A percentile compares a stretch with the other conserved stretches of the same genome.
Conservation (phyloP, 2,113 vertebrate genomes). For the Eptesicus fuscus region DNA sequence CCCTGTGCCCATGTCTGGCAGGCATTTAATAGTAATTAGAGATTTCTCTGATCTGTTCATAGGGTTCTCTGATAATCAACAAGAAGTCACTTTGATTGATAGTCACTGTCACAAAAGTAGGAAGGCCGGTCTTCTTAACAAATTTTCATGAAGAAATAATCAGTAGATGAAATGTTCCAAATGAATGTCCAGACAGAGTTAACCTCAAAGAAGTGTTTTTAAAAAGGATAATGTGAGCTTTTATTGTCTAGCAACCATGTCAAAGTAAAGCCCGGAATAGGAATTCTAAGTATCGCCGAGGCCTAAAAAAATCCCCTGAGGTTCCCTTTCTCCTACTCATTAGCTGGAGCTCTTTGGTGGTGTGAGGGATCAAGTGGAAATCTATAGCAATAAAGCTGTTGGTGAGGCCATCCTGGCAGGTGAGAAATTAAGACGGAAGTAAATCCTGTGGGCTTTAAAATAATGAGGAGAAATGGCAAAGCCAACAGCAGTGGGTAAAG, state of each 20-base stretch:
- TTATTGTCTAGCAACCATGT: constrained; percentile 54
- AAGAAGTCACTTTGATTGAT: constrained; percentile 78
- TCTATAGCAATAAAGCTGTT: constrained; percentile 77
- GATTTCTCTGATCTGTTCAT: constrained; percentile 72
- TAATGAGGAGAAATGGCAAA: constrained; percentile 78
- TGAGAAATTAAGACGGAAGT: constrained; percentile 80
- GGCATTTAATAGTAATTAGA: constrained; percentile 80
- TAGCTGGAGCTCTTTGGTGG: constrained; percentile 69
- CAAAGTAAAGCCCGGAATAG: constrained; percentile 66
- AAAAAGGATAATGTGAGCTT: constrained; percentile 55
- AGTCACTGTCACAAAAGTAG: constrained; percentile 70
- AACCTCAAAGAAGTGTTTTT: constrained; percentile 64
- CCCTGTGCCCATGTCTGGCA: constrained; percentile 62
- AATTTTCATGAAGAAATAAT: constrained; percentile 72
- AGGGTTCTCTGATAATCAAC: constrained; percentile 73
- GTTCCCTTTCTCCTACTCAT: constrained; percentile 65
- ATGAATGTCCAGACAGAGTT: constrained; percentile 63
- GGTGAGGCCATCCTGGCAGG: constrained; percentile 66
- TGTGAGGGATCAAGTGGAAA: constrained; percentile 76
- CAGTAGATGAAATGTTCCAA: constrained; percentile 60
- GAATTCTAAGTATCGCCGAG: constrained; percentile 67
- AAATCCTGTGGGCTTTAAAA: constrained; percentile 77
- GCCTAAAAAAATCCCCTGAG: constrained; percentile 63
- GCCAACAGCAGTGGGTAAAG: constrained; percentile 73
- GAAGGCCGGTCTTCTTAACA: constrained; percentile 65